A percentile compares a stretch with the other conserved stretches of the same genome.
Conservation (phyloP, 2,797 vertebrate species). For the Sebastes variabilis region DNA sequence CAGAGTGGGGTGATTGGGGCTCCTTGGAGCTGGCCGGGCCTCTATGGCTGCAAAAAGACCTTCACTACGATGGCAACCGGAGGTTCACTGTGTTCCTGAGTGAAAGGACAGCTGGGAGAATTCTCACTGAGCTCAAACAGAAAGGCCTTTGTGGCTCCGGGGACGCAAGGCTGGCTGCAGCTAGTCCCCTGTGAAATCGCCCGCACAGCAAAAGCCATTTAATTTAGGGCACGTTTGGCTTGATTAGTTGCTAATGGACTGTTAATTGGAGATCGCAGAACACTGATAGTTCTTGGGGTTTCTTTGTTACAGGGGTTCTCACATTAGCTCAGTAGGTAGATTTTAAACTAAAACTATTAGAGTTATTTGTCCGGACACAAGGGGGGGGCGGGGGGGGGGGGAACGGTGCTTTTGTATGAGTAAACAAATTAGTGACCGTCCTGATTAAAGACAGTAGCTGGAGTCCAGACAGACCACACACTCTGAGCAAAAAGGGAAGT, state of each 20-base stretch:
- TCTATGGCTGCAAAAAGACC: conserved; percentile 85
- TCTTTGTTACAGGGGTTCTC: conserved; percentile 27
- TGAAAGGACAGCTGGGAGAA: conserved; percentile 88
- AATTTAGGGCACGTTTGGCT: conserved; percentile 74
- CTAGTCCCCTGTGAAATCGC: conserved; percentile 81
- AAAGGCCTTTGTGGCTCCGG: conserved; percentile 84
- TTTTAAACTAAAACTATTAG: not conserved
- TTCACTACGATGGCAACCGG: conserved; percentile 88
- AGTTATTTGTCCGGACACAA: conserved; percentile 31
- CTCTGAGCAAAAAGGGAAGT: not conserved
- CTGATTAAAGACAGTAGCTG: conserved; percentile 57
- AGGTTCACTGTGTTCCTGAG: conserved; percentile 88
- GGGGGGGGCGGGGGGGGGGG: no score
- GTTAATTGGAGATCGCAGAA: conserved; percentile 71
- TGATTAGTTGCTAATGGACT: conserved; percentile 77
- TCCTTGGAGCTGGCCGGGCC: conserved; percentile 83
- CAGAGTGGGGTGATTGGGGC: conserved; percentile 83
- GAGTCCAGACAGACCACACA: conserved; percentile 34
- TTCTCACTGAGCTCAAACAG: conserved; percentile 88
- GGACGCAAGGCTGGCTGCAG: conserved; percentile 81
- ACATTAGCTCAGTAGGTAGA: conserved; percentile 24
- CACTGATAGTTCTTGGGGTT: conserved; percentile 41
- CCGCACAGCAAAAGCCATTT: conserved; percentile 80
- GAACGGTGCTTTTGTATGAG: conserved; percentile 27
- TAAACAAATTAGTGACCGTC: conserved; percentile 58